phyloP scores from a whole-genome alignment of 2,113 vertebrate species.

The Polyodon spathula region DNA sequence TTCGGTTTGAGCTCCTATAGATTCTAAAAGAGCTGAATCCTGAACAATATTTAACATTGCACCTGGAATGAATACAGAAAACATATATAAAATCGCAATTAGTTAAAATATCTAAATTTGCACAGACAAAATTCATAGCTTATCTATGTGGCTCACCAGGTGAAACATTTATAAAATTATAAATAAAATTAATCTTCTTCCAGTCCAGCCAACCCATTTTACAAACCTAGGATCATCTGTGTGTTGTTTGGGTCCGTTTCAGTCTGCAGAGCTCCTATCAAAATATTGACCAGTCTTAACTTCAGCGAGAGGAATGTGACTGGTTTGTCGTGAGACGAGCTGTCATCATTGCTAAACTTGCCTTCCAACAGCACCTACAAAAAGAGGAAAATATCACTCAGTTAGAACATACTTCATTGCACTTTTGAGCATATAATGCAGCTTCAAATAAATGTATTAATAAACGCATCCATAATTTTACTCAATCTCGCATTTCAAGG shows the following conservation, averaged over 20 bases:
- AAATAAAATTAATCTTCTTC: background rate
- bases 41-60: slow-evolving; percentile 96
- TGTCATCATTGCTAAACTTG: slow-evolving; percentile 88
- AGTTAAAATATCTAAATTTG: background rate
- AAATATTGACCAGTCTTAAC: slow-evolving; percentile 84
- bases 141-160: background rate
- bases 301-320: slow-evolving; percentile 88
- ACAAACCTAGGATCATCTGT: slow-evolving; percentile 86
- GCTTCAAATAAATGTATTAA: slow-evolving; percentile 17
- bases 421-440: too few relatives aligned
- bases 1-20: slow-evolving; percentile 85
- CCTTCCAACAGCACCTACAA: slow-evolving; percentile 84
- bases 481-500: background rate
- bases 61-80: slow-evolving; percentile 50
- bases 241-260: slow-evolving; percentile 93
- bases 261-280: slow-evolving; percentile 89
- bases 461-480: background rate
- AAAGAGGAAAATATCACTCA: slow-evolving; percentile 16
- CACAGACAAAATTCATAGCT: background rate
- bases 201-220: too few relatives aligned
- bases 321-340: slow-evolving; percentile 75
- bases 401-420: too few relatives aligned
- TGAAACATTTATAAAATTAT: background rate
- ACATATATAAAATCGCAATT: background rate
- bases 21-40: slow-evolving; percentile 87